Conservation (phyloP, 2,888 invertebrate genomes). For the Amphipyra berbera region DNA sequence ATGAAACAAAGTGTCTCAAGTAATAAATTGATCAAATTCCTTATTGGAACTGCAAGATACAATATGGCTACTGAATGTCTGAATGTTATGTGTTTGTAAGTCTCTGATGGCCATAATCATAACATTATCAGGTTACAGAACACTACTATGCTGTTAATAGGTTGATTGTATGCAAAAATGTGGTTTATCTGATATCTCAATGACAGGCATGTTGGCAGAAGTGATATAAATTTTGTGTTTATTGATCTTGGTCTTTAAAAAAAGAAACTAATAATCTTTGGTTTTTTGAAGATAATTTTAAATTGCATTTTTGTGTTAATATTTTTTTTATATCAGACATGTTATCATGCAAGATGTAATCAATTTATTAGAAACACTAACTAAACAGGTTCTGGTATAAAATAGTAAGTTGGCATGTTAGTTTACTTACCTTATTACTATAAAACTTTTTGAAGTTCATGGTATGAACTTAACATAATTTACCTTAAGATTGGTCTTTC, state of each 20-base stretch:
- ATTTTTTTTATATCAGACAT: too few relatives aligned
- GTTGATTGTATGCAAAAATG: conserved; percentile 37
- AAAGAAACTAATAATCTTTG: background rate
- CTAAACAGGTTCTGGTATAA: too few relatives aligned
- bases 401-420: too few relatives aligned
- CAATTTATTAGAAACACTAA: too few relatives aligned
- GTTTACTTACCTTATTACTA: too few relatives aligned
- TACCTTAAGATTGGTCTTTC: too few relatives aligned
- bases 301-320: too few relatives aligned
- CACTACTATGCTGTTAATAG: conserved; percentile 19
- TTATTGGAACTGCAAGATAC: conserved; percentile 16
- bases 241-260: background rate
- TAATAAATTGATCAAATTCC: conserved; percentile 17
- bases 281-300: background rate
- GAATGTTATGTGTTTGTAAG: conserved; percentile 36
- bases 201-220: background rate
- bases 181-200: conserved; percentile 7
- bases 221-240: background rate
- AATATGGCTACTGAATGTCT: conserved; percentile 16
- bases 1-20: too few relatives aligned
- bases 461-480: too few relatives aligned
- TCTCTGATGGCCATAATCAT: conserved; percentile 17
- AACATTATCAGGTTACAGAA: conserved; percentile 28
- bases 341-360: too few relatives aligned
- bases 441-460: too few relatives aligned